A percentile compares a stretch with the other conserved stretches of the same genome.
These are phyloP conservation scores for Sesia apiformis DNA, from an alignment of 2,888 invertebrate species.

Conservation along the genomic window DNA sequence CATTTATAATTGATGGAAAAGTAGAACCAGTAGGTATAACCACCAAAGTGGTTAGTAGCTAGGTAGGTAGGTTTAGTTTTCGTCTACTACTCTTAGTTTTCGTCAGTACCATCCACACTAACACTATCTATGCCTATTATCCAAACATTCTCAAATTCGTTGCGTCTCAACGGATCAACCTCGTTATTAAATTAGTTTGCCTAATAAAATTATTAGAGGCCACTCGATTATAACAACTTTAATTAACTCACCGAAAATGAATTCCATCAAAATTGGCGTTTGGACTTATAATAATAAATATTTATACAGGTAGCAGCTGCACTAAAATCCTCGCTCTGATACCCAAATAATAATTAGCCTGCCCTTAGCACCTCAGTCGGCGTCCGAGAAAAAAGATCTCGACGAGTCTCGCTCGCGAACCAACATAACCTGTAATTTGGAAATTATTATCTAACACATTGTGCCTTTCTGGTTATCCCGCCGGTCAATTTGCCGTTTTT, in stretches of 20 bases:
- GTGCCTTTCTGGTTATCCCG: conserved; percentile 75
- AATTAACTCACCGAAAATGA: conserved; percentile 45
- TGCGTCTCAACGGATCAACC: too few relatives aligned
- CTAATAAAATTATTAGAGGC: too few relatives aligned
- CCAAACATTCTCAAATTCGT: too few relatives aligned
- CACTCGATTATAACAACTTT: conserved; percentile 28
- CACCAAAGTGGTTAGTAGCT: too few relatives aligned
- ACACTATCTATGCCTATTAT: too few relatives aligned
- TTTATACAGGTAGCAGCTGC: conserved; percentile 75
- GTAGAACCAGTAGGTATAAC: too few relatives aligned
- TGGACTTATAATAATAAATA: conserved; percentile 70
- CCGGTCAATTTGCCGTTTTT: conserved; percentile 75
- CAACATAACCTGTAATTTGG: conserved; percentile 72
- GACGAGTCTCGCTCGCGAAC: conserved; percentile 62
- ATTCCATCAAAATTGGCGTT: conserved; percentile 64
- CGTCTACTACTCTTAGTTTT: too few relatives aligned
- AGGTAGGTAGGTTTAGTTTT: too few relatives aligned
- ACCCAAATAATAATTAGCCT: conserved; percentile 74
- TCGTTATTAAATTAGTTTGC: too few relatives aligned
- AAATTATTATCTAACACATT: conserved; percentile 76
- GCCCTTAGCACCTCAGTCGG: conserved; percentile 72
- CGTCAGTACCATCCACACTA: too few relatives aligned
- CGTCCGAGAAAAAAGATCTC: conserved; percentile 55
- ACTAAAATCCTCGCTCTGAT: conserved; percentile 66
- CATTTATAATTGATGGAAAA: too few relatives aligned